These are phyloP conservation scores for Salvelinus namaycush DNA, from an alignment of 2,113 vertebrate species.

Conservation along the genomic window DNA sequence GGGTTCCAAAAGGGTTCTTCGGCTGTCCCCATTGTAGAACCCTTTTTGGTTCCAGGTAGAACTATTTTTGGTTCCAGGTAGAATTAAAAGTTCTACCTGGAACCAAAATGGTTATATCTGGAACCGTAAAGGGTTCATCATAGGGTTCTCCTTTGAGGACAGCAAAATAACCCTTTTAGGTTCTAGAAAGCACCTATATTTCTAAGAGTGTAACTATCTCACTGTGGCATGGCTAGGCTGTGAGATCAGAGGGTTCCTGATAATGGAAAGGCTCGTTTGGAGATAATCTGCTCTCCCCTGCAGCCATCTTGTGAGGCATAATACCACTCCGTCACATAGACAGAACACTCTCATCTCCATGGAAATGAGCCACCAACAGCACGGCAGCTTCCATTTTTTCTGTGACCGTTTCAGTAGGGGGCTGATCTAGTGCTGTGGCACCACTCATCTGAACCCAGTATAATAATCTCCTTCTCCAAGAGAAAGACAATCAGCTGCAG, in stretches of 20 bases:
- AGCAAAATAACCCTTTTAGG: too few species aligned
- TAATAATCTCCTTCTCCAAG: neutral
- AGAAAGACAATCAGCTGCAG: slow-evolving; percentile 47
- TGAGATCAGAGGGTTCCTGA: slow-evolving; percentile 15
- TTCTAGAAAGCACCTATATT: too few species aligned
- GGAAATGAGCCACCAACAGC: neutral
- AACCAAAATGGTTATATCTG: too few species aligned
- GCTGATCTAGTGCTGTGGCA: neutral
- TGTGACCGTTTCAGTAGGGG: neutral
- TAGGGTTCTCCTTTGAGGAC: too few species aligned
- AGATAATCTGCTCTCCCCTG: slow-evolving; percentile 28
- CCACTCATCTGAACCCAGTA: neutral
- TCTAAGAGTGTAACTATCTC: neutral
- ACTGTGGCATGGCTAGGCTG: slow-evolving; percentile 3
- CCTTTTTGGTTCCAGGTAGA: too few species aligned
- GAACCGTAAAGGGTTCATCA: too few species aligned
- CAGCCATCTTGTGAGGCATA: slow-evolving; percentile 32
- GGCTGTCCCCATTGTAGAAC: too few species aligned
- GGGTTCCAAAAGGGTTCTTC: too few species aligned
- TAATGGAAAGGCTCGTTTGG: neutral
- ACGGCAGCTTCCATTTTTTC: neutral
- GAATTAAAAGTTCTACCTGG: too few species aligned
- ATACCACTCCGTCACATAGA: neutral
- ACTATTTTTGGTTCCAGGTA: too few species aligned
- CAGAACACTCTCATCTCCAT: slow-evolving; percentile 17